Base-by-base conservation (phyloP, 37 sponge, comb jelly and placozoan genomes). In the Aphrocallistes beatrix region DNA sequence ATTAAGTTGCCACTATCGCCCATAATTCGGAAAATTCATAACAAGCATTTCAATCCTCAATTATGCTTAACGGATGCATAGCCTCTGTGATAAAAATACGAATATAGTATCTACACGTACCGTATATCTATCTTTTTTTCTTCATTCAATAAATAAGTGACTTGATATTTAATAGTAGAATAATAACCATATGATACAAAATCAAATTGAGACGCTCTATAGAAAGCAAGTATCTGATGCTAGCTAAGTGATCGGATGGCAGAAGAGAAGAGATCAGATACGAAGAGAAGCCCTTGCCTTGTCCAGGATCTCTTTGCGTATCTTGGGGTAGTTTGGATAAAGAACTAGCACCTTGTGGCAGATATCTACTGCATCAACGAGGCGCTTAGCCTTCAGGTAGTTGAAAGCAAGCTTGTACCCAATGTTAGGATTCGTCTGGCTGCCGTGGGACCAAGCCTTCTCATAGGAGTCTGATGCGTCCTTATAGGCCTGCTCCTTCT, bases 401-500 rank as follows among this genome's bases (percentile, higher is more conserved):
- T 95, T 98, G 88, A 98, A 98, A 17, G 92, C 95, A 28, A 98
- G 89, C 42, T 90, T 90, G 88, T 89, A 98, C 0, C 99, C 99
- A 81, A 99, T 88, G 36, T 50, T 83, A 0, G 96, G 99, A 86
- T 88, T 90, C 39, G 87, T 42, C 39, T 50, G 87, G 88, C 86
- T 88, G 69, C 94, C 88, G 87, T 88, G 87, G 38, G 85, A 86
- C 99, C 99, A 99, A 0, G 99, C 99, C 39, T 89, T 90, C 89
- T 95, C 94, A 39, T 99, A 99, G 89, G 87, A 51, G 0, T 47
- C 84, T 32, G 99, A 94, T 38, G 99, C 99, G 51, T 99, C 99
- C 81, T 88, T 50, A 84, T 90, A 94, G 28, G 91, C 88, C 51
- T 92, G 91, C 37, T 95, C 99, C 83, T 91, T 98, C 87, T 98